Evolutionary conservation across 2,888 invertebrate genomes (phyloP).

Genomic region (Anoplius nigerrimus): DNA sequence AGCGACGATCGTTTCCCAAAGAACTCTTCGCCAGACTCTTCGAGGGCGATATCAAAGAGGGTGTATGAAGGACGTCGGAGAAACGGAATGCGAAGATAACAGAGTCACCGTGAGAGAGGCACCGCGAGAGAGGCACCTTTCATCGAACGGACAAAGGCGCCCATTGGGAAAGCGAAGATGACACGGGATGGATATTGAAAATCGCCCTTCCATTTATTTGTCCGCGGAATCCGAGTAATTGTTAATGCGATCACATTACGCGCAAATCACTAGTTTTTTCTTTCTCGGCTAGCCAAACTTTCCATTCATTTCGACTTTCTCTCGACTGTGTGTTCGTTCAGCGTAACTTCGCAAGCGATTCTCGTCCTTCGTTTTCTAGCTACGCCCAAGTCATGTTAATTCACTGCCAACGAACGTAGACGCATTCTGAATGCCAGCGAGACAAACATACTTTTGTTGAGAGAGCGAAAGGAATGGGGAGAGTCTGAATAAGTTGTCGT

Average conservation of each 20-base stretch:
- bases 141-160: neutral
- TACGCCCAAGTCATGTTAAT: no score
- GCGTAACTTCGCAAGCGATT: no score
- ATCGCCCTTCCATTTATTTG: neutral
- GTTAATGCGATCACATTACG: neutral
- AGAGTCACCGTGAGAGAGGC: conserved; percentile 21
- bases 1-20: neutral
- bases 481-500: no score
- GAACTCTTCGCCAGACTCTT: conserved; percentile 4
- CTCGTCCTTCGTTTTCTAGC: no score
- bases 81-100: neutral
- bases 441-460: no score
- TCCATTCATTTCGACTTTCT: no score
- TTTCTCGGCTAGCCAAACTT: no score
- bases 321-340: no score
- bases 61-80: conserved; percentile 26
- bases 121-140: conserved; percentile 11
- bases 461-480: no score
- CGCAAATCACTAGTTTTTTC: no score
- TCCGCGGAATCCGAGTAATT: conserved; percentile 1
- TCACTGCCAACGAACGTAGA: no score
- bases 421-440: no score
- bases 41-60: conserved; percentile 23
- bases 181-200: neutral
- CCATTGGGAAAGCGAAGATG: neutral